A percentile compares a stretch with the other conserved stretches of the same genome.
Conservation (phyloP, 2,113 vertebrate genomes). For the Rhipidura dahli region DNA sequence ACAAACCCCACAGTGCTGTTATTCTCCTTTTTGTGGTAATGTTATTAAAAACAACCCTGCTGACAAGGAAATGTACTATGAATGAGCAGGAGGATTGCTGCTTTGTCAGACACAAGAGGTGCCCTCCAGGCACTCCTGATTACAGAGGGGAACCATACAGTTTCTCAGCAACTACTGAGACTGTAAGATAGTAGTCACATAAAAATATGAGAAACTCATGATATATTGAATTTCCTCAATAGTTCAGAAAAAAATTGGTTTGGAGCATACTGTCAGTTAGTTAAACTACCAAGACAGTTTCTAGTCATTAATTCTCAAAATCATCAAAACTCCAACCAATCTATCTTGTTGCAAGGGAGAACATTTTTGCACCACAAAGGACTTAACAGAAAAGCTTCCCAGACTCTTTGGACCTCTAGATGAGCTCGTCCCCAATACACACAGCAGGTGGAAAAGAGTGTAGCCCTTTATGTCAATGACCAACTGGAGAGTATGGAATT, state of each 20-base stretch:
- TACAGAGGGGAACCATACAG: neutral
- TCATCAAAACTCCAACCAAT: neutral
- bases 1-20: neutral
- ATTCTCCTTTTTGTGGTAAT: neutral
- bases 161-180: neutral
- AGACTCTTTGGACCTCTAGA: neutral
- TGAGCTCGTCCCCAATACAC: neutral
- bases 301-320: neutral
- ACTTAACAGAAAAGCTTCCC: neutral
- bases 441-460: neutral
- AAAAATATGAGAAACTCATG: neutral
- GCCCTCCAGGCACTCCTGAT: neutral
- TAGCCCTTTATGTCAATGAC: neutral
- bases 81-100: neutral
- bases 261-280: neutral
- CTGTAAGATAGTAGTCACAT: neutral
- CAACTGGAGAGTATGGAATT: neutral
- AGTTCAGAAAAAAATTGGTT: neutral
- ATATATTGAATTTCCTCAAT: neutral
- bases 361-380: neutral
- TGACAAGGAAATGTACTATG: neutral
- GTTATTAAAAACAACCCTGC: neutral
- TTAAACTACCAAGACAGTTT: neutral
- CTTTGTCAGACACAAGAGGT: neutral
- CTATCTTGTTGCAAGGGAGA: neutral